These are phyloP conservation scores for Myiagra hebetior DNA, from an alignment of 2,113 vertebrate species.

Conservation along the genomic window DNA sequence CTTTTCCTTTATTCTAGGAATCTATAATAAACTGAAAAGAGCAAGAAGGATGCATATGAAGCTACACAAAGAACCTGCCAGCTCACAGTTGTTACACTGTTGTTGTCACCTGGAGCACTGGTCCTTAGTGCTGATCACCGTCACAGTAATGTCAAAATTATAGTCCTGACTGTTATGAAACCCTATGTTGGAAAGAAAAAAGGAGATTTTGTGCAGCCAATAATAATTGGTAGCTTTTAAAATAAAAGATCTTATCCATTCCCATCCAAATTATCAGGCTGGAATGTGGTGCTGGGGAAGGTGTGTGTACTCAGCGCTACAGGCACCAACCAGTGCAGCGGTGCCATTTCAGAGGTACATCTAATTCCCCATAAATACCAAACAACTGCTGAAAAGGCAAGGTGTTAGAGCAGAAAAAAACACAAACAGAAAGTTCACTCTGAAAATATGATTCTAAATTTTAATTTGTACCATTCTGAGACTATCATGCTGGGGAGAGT, in stretches of 20 bases:
- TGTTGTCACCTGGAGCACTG: not conserved
- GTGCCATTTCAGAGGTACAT: not conserved
- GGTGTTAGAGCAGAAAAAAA: not conserved
- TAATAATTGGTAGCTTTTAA: not conserved
- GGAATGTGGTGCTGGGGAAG: accelerated
- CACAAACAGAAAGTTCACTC: not conserved
- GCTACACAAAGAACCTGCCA: not conserved
- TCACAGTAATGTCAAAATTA: not conserved
- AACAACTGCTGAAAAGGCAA: not conserved
- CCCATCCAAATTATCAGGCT: not conserved
- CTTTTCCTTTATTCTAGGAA: not conserved
- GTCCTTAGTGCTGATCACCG: not conserved
- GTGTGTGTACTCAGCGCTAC: not conserved
- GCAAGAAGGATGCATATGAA: not conserved
- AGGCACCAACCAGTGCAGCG: not conserved
- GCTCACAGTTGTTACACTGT: not conserved
- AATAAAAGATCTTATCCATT: not conserved
- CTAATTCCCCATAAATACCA: not conserved
- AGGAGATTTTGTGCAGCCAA: not conserved
- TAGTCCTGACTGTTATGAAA: not conserved
- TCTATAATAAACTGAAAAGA: not conserved
- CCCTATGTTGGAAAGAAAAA: not conserved
- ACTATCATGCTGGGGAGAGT: not conserved
- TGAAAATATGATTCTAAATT: not conserved
- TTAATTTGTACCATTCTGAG: not conserved